Evolutionary conservation across 2,888 invertebrate species (phyloP), one percentile per base, ranked within the genome.

Genomic region (Caenorhabditis virilis): DNA sequence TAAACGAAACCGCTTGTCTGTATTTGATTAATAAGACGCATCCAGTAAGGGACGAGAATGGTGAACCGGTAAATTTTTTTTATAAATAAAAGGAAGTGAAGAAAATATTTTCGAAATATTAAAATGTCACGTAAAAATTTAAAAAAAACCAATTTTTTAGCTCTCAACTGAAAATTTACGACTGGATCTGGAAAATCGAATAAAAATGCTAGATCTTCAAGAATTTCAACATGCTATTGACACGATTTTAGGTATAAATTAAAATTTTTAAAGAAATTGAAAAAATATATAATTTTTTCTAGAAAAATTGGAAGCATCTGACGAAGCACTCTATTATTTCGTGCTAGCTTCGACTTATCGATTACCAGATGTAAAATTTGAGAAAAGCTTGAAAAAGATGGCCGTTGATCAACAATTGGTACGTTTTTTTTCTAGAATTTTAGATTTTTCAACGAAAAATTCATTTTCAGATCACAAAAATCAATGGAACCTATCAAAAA

Each of bases 271-370:
- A 43, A 43, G 23, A 23, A 11, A 20, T 30, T 13, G 7, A 4
- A 7, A 3, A 22, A 23, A 5, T 16, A 30, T 6, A 22, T 3
- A 33, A 20, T 9, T 5, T 18, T 15, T 39, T 47, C 26, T 38
- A 55, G 64, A 59, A 16, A 54, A 47, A 18, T 20, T 64, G 4
- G 36, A 42, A 25, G 30, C 16, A 2, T 27, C 36, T 2, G 64
- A 64, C 18, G 48, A 48, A 23, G 59, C 64, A 25, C 45, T 64
- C 4, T 47, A 42, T 39, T 59, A 64, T 42, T 64, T 64, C 35
- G 59, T 49, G 1, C 51, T 64, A 0, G 64, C 59, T 15, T 23
- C 55, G 6, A 64, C 64, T 0, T 59, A 36, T 20, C 36, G 43
- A 18, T 33, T 64, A 13, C 41, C 50, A 3, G 55, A 59, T 35